A percentile compares a stretch with the other conserved stretches of the same genome.
Conservation (phyloP, 2,888 invertebrate species). For the Baronia brevicornis region DNA sequence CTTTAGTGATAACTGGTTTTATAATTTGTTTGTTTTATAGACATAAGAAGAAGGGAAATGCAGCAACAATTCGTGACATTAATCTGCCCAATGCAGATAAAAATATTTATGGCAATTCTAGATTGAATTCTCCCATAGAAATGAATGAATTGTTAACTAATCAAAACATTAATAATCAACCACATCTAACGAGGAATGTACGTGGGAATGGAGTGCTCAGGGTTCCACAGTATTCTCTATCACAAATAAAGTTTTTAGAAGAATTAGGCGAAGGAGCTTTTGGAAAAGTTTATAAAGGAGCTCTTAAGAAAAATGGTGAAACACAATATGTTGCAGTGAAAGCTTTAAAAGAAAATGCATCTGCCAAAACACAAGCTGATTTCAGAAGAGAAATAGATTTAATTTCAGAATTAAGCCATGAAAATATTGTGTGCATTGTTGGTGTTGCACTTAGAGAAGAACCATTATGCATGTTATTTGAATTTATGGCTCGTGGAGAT, state of each 20-base stretch:
- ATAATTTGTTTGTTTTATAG: slow-evolving; percentile 79
- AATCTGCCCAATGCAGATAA: slow-evolving; percentile 83
- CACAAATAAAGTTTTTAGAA: slow-evolving; percentile 90
- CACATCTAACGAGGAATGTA: slow-evolving; percentile 59
- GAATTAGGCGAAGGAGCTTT: slow-evolving; percentile 97
- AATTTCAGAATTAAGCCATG: slow-evolving; percentile 95
- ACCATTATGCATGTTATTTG: slow-evolving; percentile 96
- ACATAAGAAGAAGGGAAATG: slow-evolving; percentile 71
- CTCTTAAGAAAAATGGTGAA: slow-evolving; percentile 81
- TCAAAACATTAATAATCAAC: slow-evolving; percentile 60
- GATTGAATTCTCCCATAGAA: slow-evolving; percentile 86
- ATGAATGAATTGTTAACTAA: slow-evolving; percentile 85
- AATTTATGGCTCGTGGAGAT: slow-evolving; percentile 98
- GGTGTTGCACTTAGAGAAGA: slow-evolving; percentile 93
- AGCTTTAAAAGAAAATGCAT: slow-evolving; percentile 94
- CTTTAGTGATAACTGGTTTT: slow-evolving; percentile 57
- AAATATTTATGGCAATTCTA: slow-evolving; percentile 88
- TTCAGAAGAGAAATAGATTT: slow-evolving; percentile 95
- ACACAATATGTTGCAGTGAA: slow-evolving; percentile 93
- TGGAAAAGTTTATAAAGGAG: slow-evolving; percentile 97
- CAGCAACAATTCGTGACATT: slow-evolving; percentile 80
- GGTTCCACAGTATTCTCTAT: slow-evolving; percentile 90
- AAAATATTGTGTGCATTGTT: slow-evolving; percentile 95
- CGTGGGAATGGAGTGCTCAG: slow-evolving; percentile 74
- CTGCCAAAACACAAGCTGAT: slow-evolving; percentile 92